Conservation (phyloP, 2,113 vertebrate species). For the Coracopsis vasa region DNA sequence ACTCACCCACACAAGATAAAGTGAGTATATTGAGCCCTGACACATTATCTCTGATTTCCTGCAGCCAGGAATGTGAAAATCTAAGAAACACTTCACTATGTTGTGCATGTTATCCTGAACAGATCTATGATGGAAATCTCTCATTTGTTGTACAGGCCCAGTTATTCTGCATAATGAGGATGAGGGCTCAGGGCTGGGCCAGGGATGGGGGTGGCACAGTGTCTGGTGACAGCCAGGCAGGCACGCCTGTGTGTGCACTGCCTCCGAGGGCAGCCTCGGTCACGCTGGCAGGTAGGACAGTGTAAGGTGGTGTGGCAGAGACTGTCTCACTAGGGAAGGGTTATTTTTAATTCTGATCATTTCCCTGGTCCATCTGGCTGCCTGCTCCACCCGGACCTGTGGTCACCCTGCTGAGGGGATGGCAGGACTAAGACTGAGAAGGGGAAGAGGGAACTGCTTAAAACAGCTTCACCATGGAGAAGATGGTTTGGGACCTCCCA, state of each 20-base stretch:
- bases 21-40: background rate
- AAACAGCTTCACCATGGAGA: fast-evolving
- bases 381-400: background rate
- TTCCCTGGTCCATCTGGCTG: background rate
- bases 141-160: background rate
- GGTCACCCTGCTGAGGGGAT: background rate
- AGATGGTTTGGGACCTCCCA: background rate
- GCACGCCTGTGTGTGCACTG: background rate
- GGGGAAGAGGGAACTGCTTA: background rate
- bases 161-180: background rate
- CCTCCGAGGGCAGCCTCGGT: background rate
- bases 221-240: background rate
- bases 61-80: background rate
- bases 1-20: background rate
- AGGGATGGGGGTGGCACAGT: background rate
- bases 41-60: background rate
- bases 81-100: background rate
- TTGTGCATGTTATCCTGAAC: background rate
- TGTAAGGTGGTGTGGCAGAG: background rate
- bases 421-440: background rate
- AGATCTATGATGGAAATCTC: background rate
- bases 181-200: background rate
- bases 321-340: background rate
- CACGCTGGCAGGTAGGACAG: background rate
- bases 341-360: background rate